Evolutionary conservation across 1,140 invertebrate species (phyloP).

Genomic region (Brachionus plicatilis): DNA sequence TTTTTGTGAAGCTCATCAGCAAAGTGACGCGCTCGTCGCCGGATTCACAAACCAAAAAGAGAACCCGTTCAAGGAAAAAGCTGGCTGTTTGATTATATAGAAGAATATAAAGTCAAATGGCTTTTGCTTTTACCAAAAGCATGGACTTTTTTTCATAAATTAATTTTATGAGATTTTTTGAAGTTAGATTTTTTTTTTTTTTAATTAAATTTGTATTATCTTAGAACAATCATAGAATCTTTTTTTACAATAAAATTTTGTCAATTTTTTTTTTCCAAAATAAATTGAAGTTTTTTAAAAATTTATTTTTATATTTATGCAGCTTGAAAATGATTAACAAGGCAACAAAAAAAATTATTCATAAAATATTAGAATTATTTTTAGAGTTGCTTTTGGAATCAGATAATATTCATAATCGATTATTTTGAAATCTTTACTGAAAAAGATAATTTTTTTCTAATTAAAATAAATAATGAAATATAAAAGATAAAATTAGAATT

Average conservation of each 20-base stretch:
- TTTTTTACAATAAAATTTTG: background rate
- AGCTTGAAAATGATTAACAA: no score
- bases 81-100: slow-evolving; percentile 34
- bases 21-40: slow-evolving; percentile 13
- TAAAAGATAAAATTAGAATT: no score
- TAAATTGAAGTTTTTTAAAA: no score
- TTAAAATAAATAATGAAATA: no score
- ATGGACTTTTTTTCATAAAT: background rate
- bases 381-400: no score
- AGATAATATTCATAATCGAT: no score
- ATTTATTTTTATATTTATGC: no score
- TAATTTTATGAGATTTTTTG: background rate
- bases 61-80: slow-evolving; percentile 41
- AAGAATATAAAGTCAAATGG: background rate
- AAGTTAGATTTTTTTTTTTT: background rate
- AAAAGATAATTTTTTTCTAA: no score
- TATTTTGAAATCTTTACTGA: no score
- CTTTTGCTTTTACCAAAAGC: background rate
- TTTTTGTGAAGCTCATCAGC: slow-evolving; percentile 40
- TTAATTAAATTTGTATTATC: background rate
- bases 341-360: no score
- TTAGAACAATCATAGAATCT: background rate
- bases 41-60: slow-evolving; percentile 37
- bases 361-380: no score
- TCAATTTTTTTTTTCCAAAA: background rate